Evolutionary conservation across 2,113 vertebrate species (phyloP), one percentile per base, ranked within the genome.

Genomic region (Sphyrna mokarran): DNA sequence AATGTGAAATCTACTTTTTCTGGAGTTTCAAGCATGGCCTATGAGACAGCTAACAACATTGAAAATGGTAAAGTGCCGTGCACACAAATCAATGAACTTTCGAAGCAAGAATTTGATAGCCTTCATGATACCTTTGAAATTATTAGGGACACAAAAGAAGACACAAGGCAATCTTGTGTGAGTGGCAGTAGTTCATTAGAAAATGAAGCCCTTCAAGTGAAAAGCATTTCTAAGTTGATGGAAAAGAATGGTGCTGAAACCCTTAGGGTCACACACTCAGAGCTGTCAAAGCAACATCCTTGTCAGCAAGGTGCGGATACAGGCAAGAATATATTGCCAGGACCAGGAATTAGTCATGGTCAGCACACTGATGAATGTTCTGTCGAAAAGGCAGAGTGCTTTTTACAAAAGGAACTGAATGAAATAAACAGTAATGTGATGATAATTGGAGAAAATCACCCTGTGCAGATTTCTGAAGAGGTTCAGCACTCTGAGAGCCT

Each of bases 401-500:
- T 29, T 43, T 26, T 48, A 14, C 93, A 95, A 95, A 58, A 48
- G 68, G 40, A 69, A 95, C 4, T 8, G 22, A 72, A 76, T 54
- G 94, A 95, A 76, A 72, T 95, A 70, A 95, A 95, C 1, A 95
- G 23, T 7, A 76, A 76, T 95, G 54, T 95, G 37, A 43, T 95
- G 40, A 54, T 95, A 48, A 29, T 26, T 16, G 68, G 13, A 22
- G 69, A 69, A 70, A 95, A 72, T 29, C 37, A 33, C 40, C 22
- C 29, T 22, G 23, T 0, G 48, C 9, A 5, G 43, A 1, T 95
- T 95, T 95, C 69, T 76, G 94, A 72, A 43, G 40, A 95, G 40
- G 40, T 48, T 29, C 68, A 8, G 40, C 94, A 26, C n/a, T 8
- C 94, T 18, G 69, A 76, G 43, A 72, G 6, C 61, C 61, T 16